Evolutionary conservation across 2,113 vertebrate species (phyloP).

Genomic region (Pteronura brasiliensis): DNA sequence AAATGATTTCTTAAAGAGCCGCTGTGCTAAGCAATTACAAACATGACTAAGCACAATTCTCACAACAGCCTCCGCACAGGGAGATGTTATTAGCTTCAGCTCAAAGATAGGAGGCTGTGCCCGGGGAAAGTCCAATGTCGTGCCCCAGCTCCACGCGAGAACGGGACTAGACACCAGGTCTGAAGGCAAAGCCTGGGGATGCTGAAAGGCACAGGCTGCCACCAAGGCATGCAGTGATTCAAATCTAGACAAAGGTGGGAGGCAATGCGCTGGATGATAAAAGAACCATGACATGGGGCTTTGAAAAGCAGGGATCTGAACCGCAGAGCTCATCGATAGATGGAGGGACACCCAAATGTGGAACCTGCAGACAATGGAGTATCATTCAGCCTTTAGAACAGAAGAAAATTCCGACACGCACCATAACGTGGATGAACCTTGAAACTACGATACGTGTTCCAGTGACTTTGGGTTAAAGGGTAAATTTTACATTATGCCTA

Average conservation of each 20-base stretch:
- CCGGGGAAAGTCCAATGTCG: no score
- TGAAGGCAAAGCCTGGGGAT: background rate
- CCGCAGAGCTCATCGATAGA: background rate
- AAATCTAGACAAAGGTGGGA: background rate
- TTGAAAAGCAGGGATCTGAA: background rate
- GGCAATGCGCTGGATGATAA: rapidly evolving
- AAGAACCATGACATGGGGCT: background rate
- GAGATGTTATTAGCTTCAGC: background rate
- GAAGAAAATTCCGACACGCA: background rate
- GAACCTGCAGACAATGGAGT: rapidly evolving
- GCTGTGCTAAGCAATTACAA: no score
- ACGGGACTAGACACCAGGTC: background rate
- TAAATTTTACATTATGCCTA: background rate
- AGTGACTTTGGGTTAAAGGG: background rate
- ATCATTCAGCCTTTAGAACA: background rate
- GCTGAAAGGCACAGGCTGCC: rapidly evolving
- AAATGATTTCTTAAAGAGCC: background rate
- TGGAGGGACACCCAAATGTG: background rate
- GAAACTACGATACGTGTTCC: background rate
- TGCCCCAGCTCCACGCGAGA: background rate
- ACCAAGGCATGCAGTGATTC: rapidly evolving
- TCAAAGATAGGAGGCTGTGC: background rate
- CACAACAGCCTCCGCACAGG: rapidly evolving
- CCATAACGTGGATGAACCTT: background rate
- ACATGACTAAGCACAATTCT: background rate